Base-by-base conservation (phyloP, 2,888 invertebrate genomes). In the Drosophila recens region DNA sequence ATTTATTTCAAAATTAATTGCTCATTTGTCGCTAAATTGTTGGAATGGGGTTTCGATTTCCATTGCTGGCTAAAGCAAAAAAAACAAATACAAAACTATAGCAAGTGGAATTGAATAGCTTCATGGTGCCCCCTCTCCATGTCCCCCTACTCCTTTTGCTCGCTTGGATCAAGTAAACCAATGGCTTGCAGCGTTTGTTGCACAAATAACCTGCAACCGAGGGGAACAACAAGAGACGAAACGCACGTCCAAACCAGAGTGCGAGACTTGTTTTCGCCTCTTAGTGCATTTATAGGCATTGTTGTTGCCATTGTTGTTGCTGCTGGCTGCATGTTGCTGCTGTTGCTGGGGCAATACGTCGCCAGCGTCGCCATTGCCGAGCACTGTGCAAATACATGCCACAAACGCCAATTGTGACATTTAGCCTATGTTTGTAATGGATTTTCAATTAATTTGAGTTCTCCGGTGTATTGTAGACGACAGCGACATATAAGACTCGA, bases 1-100 rank as follows among this genome's bases (percentile, higher is more conserved):
- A 82, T 90, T 91, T 90, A 89, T 91, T 90, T 87, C 88, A 91
- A 91, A 91, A 91, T 91, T 91, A 91, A 91, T 91, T 91, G 91
- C 90, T 91, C 90, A 91, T 91, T 91, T 91, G 90, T 91, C 85
- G 89, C 90, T 85, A 90, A 91, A 91, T 91, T 91, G 90, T 80
- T 80, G 84, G 90, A 90, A 90, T 90, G 86, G 87, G 90, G 90
- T 87, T 90, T 90, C 90, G 82, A 79, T 85, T 82, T 80, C 84
- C 87, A 80, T 67, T 84, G 87, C 85, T 66, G 64, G 61, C 66
- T 59, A 63, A 52, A 49, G 48, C 33, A 64, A 46, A 72, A 46
- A 72, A 75, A 82, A 17, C 17, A 17, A 17, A 17, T 17, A 17
- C 30, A 8, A 75, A 82, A 72, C 66, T 77, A 66, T 77, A 82